Evolutionary conservation across 2,113 vertebrate species (phyloP).

Genomic region (Dinomys branickii): DNA sequence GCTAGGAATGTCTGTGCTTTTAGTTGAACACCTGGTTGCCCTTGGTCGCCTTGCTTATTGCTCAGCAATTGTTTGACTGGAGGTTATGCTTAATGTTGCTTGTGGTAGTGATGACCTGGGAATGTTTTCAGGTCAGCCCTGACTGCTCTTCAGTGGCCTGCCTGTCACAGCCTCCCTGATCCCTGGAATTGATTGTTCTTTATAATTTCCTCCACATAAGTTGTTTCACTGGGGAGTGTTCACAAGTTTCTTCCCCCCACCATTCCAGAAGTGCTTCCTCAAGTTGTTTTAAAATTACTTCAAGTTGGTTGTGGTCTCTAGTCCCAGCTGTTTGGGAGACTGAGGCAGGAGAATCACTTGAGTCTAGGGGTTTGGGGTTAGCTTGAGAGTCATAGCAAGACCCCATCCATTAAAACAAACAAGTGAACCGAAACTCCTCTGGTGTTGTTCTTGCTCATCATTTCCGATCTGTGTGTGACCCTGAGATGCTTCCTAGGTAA

Average conservation of each 20-base stretch:
- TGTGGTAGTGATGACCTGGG: background rate
- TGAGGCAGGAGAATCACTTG: background rate
- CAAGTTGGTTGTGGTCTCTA: background rate
- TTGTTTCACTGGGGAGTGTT: background rate
- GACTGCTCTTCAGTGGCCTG: background rate
- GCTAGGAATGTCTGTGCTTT: background rate
- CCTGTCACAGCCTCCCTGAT: background rate
- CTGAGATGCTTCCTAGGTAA: background rate
- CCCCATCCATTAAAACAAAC: background rate
- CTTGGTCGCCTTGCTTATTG: background rate
- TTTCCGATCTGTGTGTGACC: background rate
- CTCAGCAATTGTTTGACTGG: background rate
- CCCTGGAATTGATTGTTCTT: background rate
- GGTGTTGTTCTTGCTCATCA: conserved; percentile 15
- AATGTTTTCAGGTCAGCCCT: background rate
- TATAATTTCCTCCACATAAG: background rate
- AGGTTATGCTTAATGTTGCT: background rate
- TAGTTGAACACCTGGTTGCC: background rate
- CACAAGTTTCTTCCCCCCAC: background rate
- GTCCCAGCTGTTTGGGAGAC: background rate
- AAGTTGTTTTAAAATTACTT: background rate
- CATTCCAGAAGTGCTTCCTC: background rate
- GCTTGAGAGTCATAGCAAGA: background rate
- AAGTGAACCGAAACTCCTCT: background rate
- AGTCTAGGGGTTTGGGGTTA: background rate